Base-by-base conservation (phyloP, 2,888 invertebrate species). In the Temnothorax unifasciatus region DNA sequence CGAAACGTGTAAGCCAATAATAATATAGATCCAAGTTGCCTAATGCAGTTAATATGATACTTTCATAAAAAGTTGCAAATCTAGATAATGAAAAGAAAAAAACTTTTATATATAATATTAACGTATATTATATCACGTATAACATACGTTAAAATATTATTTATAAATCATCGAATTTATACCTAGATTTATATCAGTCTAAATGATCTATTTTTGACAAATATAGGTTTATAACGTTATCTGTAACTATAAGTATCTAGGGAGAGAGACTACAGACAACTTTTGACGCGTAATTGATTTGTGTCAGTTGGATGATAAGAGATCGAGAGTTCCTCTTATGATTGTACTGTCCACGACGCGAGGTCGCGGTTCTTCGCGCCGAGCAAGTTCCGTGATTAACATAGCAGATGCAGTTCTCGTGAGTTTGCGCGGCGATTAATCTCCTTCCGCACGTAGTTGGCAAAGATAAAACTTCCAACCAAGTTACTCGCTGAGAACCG, bases 391-490 rank as follows among this genome's bases (percentile, higher is more conserved):
- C 79, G 44, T 57, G 75, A 77, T 82, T 82, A 82, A 66, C 82
- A 79, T 79, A 77, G 82, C 82, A 57, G 77, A 77, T 66, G 82
- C 82, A 66, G 82, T 82, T 82, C 57, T 61, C 57, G 82, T 81
- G 75, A 82, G 77, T 82, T 82, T 79, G 64, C 75, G 52, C 64
- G 63, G 41, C 82, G 79, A 77, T 82, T 82, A 81, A 81, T 81
- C 79, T 81, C 50, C 79, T 81, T 81, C 79, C 59, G 73, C 79
- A 73, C 79, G 73, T 79, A 79, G 71, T 81, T 73, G 79, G 79
- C 25, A 57, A 73, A 81, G 73, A 73, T 81, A 81, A 73, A 81
- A 81, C 79, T 81, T 71, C n/a, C 68, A 47, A n/a, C 38, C 61
- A 76, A 82, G 76, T 76, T 82, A 52, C 63, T 64, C 77, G 52